A percentile compares a stretch with the other conserved stretches of the same genome.
Evolutionary conservation across 2,113 vertebrate species (phyloP).

Genomic region (Andinoacara biseriatus): DNA sequence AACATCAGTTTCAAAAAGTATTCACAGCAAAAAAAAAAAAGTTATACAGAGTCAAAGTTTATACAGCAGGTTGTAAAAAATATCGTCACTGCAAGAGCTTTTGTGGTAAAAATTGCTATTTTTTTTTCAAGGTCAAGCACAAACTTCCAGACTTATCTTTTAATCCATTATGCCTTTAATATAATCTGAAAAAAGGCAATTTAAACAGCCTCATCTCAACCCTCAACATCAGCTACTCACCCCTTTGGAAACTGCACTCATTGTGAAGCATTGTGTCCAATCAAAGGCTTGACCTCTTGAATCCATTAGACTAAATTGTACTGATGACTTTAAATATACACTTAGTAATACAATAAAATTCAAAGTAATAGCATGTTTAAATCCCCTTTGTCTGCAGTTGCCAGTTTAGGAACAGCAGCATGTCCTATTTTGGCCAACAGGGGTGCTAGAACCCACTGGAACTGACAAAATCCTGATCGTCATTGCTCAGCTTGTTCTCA

Average conservation of each 20-base stretch:
- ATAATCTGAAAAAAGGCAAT: neutral
- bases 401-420: neutral
- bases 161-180: neutral
- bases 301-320: neutral
- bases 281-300: neutral
- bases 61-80: too few relatives aligned
- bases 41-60: too few relatives aligned
- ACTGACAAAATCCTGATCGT: constrained; percentile 10
- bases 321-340: neutral
- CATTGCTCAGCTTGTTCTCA: constrained; percentile 1
- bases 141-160: neutral
- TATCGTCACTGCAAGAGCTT: neutral
- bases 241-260: neutral
- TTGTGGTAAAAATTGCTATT: neutral
- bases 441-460: constrained; percentile 26
- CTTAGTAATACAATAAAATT: neutral
- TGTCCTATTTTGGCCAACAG: constrained; percentile 15
- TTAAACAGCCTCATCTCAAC: neutral
- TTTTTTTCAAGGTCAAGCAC: neutral
- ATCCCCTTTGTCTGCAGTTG: neutral
- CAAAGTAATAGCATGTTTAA: neutral
- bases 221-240: neutral
- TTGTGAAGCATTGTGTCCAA: neutral
- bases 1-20: too few relatives aligned
- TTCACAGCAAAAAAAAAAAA: too few relatives aligned